Conservation (phyloP, 2,797 vertebrate species). For the Acrossocheilus wenchowensis region DNA sequence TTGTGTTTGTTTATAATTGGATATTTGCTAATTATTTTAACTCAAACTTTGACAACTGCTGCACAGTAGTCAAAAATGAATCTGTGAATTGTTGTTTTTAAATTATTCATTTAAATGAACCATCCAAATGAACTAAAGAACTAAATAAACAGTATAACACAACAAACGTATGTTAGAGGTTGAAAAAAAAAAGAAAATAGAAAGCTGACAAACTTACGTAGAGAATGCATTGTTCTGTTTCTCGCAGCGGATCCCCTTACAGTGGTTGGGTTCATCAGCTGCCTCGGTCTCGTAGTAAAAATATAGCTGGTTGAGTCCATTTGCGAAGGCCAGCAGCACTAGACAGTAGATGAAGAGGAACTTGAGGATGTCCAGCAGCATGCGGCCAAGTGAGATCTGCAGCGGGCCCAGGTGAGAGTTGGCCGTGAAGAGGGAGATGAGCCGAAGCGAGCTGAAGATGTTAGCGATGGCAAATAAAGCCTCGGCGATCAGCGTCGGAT, state of each 20-base stretch:
- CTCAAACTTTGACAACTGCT: neutral
- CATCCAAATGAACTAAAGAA: neutral
- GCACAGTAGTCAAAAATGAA: neutral
- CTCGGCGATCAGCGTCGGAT: slow-evolving; percentile 95
- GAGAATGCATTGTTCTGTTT: slow-evolving; percentile 98
- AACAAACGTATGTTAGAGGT: neutral
- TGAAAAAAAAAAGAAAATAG: too few species aligned
- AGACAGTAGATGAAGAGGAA: slow-evolving; percentile 99
- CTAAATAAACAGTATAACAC: neutral
- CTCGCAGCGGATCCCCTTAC: slow-evolving; percentile 96
- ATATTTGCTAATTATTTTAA: neutral
- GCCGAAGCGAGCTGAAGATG: slow-evolving; percentile 94
- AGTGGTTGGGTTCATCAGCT: slow-evolving; percentile 93
- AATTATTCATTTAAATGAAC: neutral
- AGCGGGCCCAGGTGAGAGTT: slow-evolving; percentile 96
- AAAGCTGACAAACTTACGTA: slow-evolving; percentile 83
- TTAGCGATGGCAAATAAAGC: slow-evolving; percentile 97
- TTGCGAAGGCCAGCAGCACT: slow-evolving; percentile 95
- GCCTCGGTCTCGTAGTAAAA: slow-evolving; percentile 98
- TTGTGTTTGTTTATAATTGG: neutral
- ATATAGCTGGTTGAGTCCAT: slow-evolving; percentile 96
- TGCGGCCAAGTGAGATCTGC: slow-evolving; percentile 95
- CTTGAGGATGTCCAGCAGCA: slow-evolving; percentile 98
- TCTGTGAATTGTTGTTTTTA: neutral
- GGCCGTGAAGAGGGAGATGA: slow-evolving; percentile 97